Evolutionary conservation across 2,888 invertebrate genomes (phyloP).

Genomic region (Clitarchus hookeri): DNA sequence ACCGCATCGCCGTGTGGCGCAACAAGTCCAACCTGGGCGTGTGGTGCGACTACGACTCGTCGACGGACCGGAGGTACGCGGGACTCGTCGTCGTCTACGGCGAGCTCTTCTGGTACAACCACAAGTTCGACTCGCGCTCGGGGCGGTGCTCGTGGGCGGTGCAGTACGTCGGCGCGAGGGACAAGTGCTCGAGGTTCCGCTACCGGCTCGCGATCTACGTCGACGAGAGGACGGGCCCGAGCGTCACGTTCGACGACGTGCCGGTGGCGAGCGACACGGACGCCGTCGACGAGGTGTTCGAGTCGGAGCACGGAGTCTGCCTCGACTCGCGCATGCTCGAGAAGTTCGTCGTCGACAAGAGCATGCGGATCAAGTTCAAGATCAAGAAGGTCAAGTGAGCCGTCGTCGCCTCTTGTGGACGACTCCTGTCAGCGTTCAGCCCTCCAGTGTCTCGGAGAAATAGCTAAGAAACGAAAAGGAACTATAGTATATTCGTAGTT

Average conservation of each 20-base stretch:
- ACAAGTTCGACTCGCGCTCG: background rate
- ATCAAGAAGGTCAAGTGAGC: conserved; percentile 5
- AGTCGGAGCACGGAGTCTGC: background rate
- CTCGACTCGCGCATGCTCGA: conserved; percentile 16
- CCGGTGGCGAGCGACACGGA: conserved; percentile 15
- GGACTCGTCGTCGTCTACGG: conserved; percentile 10
- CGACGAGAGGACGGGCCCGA: background rate
- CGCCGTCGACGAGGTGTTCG: background rate
- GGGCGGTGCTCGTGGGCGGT: background rate
- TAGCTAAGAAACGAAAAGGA: too few relatives aligned
- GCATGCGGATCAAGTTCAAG: conserved; percentile 24
- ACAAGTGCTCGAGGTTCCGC: background rate
- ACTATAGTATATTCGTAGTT: too few relatives aligned
- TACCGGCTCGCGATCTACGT: conserved; percentile 10
- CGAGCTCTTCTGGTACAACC: conserved; percentile 19
- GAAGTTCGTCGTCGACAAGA: conserved; percentile 19
- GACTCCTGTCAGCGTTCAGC: too few relatives aligned
- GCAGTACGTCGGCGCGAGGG: conserved; percentile 10
- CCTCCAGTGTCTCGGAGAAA: too few relatives aligned
- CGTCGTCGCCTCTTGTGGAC: background rate
- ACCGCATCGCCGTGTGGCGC: conserved; percentile 20
- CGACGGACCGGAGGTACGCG: conserved; percentile 17
- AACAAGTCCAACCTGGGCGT: conserved; percentile 20
- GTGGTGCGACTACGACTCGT: conserved; percentile 24
- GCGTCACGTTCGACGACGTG: conserved; percentile 21